Evolutionary conservation across 2,797 vertebrate genomes (phyloP), one percentile per base, ranked within the genome.

Genomic region (Yasuhikotakia modesta): DNA sequence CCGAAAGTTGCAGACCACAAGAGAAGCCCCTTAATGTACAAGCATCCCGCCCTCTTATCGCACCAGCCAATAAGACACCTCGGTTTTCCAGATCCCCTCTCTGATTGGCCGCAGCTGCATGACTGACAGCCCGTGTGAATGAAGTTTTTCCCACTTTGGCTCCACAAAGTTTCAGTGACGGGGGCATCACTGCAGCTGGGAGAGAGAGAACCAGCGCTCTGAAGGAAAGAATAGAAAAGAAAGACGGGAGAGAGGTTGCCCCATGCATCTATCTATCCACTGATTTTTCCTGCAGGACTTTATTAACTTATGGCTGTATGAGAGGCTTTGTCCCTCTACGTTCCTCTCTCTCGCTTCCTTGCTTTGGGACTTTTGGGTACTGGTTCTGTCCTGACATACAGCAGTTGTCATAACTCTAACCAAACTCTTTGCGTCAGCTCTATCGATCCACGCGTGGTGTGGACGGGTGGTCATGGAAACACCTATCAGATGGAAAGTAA

Each of bases 401-500:
- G 84, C 89, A 84, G 82, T 83, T 83, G 86, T 35, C 71, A 52
- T 57, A 67, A 76, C 67, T 68, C 52, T 82, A 83, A 87, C 67
- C 65, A 79, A 84, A 82, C 77, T 87, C 82, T 86, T 83, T 80
- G 35, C 35, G 35, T 39, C 35, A 77, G 86, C 78, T 84, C 68
- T 75, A 85, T 89, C 84, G 52, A 89, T 88, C 88, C 91, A 90
- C 89, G 72, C 72, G 91, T 87, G 83, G 87, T 84, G 92, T 90
- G 92, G 91, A 93, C 91, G 83, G 88, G 90, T 90, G 89, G 91
- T 86, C 92, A 94, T 94, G 93, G 93, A 94, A 92, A 93, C 90
- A 88, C 92, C 87, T 90, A 93, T 94, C 89, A 93, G 91, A 91
- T 94, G 93, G 93, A 94, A 94, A 94, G 92, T 93, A 91, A 94